Evolutionary conservation across 2,797 vertebrate species (phyloP).

Genomic region (Trachurus trachurus): DNA sequence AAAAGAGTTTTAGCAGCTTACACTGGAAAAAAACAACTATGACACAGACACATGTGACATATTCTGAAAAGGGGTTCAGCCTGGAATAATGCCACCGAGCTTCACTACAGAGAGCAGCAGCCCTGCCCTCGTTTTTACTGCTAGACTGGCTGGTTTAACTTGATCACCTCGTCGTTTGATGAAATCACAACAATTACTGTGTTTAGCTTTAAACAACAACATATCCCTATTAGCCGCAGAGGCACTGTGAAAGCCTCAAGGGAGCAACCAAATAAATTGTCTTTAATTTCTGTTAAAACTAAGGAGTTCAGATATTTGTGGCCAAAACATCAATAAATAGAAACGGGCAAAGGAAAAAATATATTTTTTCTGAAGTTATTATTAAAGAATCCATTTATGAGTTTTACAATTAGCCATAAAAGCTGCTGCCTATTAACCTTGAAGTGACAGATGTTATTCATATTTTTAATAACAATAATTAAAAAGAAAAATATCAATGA

Average conservation of each 20-base stretch:
- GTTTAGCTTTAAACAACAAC: slow-evolving; percentile 17
- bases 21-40: slow-evolving; percentile 35
- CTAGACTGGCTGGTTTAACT: slow-evolving; percentile 33
- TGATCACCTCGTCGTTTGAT: slow-evolving; percentile 27
- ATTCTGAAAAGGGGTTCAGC: slow-evolving; percentile 6
- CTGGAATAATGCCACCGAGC: slow-evolving; percentile 27
- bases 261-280: slow-evolving; percentile 11
- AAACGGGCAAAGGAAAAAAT: slow-evolving; percentile 3
- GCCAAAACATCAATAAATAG: not conserved
- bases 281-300: slow-evolving; percentile 22
- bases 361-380: not conserved
- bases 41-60: slow-evolving; percentile 26
- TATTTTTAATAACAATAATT: not conserved
- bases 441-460: not conserved
- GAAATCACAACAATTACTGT: slow-evolving; percentile 32
- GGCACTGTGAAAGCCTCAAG: slow-evolving; percentile 11
- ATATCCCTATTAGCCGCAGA: slow-evolving; percentile 19
- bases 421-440: not conserved
- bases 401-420: slow-evolving; percentile 14
- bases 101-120: slow-evolving; percentile 20
- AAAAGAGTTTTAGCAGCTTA: slow-evolving; percentile 46
- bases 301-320: slow-evolving; percentile 6
- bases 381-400: not conserved
- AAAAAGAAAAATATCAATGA: not conserved
- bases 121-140: slow-evolving; percentile 8